These are phyloP conservation scores for Venusia cambrica DNA, from an alignment of 2,888 invertebrate genomes.

Conservation along the genomic window DNA sequence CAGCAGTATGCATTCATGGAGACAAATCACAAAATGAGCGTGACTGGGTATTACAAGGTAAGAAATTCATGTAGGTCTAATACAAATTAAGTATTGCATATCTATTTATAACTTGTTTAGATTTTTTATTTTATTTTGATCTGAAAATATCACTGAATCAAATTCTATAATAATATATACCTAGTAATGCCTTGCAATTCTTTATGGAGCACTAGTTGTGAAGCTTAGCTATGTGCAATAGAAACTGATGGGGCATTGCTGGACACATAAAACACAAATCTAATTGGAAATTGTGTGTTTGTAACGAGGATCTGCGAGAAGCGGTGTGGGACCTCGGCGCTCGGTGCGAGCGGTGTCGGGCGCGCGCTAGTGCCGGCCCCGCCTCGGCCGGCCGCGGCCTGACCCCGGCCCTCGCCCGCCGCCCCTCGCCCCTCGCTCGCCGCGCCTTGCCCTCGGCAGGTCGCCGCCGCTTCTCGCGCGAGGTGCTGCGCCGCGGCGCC, in stretches of 20 bases:
- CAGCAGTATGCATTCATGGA: slow-evolving; percentile 94
- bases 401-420: slow-evolving; percentile 45
- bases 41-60: slow-evolving; percentile 95
- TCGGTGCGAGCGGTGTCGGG: slow-evolving; percentile 38
- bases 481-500: slow-evolving; percentile 32
- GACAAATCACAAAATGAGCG: slow-evolving; percentile 96
- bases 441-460: slow-evolving; percentile 66
- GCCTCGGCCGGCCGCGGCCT: slow-evolving; percentile 43
- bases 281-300: slow-evolving; percentile 26
- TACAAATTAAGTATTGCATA: slow-evolving; percentile 19
- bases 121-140: slow-evolving; percentile 30
- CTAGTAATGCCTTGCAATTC: too few species aligned
- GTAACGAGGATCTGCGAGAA: slow-evolving; percentile 46
- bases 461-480: slow-evolving; percentile 72
- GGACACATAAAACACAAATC: slow-evolving; percentile 22
- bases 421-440: slow-evolving; percentile 24
- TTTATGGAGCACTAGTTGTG: too few species aligned
- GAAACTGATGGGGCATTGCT: too few species aligned
- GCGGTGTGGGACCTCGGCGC: slow-evolving; percentile 59
- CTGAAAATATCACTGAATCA: slow-evolving; percentile 7
- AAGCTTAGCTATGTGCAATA: too few species aligned
- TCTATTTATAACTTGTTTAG: slow-evolving; percentile 17
- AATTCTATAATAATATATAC: too few species aligned
- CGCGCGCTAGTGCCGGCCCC: slow-evolving; percentile 45
- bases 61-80: slow-evolving; percentile 25